phyloP scores from a whole-genome alignment of 2,113 vertebrate species.

The Hyperopisus bebe region DNA sequence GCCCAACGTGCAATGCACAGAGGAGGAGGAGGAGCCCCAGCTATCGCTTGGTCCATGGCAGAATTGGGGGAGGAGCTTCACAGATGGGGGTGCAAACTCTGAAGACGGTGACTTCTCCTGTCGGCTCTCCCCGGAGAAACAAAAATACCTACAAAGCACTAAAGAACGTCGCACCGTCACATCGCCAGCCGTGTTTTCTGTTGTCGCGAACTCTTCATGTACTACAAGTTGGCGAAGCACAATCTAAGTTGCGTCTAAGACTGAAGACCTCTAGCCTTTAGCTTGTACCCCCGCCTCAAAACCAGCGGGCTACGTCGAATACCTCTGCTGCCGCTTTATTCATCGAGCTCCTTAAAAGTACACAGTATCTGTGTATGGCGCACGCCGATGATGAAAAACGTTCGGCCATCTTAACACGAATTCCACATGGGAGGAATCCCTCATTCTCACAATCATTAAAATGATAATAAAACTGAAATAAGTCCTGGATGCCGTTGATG shows the following conservation, averaged over 20 bases:
- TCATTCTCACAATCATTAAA: background rate
- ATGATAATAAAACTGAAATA: conserved; percentile 10
- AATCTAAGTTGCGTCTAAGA: conserved; percentile 36
- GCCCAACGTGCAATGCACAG: background rate
- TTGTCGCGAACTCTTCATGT: conserved; percentile 20
- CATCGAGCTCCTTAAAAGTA: background rate
- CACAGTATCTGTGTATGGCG: background rate
- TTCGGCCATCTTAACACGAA: background rate
- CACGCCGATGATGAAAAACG: background rate
- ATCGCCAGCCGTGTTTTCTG: background rate
- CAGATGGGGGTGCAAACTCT: background rate
- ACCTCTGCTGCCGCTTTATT: background rate
- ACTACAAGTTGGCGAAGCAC: conserved; percentile 17
- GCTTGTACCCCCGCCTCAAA: conserved; percentile 28
- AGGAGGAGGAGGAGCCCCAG: background rate
- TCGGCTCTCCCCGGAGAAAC: background rate
- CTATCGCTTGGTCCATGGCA: background rate
- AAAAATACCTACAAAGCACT: background rate
- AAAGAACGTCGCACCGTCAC: background rate
- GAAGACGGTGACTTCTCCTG: background rate
- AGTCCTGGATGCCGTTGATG: conserved; percentile 20
- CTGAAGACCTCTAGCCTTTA: conserved; percentile 25
- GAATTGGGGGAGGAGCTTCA: background rate
- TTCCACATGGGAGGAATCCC: background rate
- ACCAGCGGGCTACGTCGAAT: background rate